phyloP scores from a whole-genome alignment of 2,888 invertebrate genomes.

The Leptura quadrifasciata region DNA sequence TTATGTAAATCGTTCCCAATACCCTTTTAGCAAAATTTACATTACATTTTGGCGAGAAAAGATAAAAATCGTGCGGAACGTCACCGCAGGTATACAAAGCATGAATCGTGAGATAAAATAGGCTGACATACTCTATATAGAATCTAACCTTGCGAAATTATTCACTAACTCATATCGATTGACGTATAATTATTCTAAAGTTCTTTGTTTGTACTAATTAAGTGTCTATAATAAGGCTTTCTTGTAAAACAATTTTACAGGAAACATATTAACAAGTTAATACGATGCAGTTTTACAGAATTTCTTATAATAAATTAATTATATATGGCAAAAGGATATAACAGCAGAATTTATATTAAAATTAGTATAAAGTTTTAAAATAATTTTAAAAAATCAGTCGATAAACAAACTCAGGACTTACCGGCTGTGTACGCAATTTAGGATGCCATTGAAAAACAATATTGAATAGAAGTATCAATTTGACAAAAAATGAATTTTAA shows the following conservation, averaged over 20 bases:
- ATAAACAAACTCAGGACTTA: too few relatives aligned
- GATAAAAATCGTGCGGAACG: background rate
- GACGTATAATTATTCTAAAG: slow-evolving; percentile 23
- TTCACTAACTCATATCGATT: slow-evolving; percentile 17
- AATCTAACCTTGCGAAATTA: slow-evolving; percentile 17
- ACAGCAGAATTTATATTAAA: background rate
- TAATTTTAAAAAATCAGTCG: too few relatives aligned
- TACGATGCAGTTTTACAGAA: background rate
- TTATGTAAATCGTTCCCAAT: background rate
- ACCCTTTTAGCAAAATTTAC: background rate
- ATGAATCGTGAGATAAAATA: background rate
- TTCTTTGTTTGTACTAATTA: slow-evolving; percentile 24
- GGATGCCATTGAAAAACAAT: too few relatives aligned
- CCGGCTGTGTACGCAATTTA: too few relatives aligned
- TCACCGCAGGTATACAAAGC: background rate
- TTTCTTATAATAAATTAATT: background rate
- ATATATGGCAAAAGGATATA: background rate
- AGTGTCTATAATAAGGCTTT: background rate
- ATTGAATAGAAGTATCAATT: too few relatives aligned
- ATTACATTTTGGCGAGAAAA: background rate
- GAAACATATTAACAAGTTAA: background rate
- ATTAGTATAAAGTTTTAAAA: too few relatives aligned
- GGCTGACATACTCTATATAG: slow-evolving; percentile 17
- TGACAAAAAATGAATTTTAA: too few relatives aligned
- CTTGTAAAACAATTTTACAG: background rate